Evolutionary conservation across 2,113 vertebrate species (phyloP).

Genomic region (Acinonyx jubatus): DNA sequence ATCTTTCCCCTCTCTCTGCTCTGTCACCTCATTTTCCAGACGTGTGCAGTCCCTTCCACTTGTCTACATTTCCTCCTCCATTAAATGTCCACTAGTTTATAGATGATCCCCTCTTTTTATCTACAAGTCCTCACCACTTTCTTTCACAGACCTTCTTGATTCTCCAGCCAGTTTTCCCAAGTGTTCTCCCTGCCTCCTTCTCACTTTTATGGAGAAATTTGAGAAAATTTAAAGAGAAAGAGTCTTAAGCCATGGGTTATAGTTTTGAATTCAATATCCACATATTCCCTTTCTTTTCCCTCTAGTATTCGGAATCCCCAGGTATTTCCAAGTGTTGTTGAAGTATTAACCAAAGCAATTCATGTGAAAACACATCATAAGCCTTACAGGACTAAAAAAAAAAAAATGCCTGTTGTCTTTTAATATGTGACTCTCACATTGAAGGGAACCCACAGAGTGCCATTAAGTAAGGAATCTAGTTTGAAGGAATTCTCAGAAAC

Average conservation of each 20-base stretch:
- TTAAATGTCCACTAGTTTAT: not conserved
- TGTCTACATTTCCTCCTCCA: not conserved
- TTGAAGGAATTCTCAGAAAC: not conserved
- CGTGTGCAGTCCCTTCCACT: not conserved
- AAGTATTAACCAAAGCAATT: not conserved
- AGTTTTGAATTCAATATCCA: not conserved
- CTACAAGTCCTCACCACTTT: not conserved
- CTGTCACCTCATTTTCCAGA: not conserved
- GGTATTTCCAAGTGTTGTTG: not conserved
- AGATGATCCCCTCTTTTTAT: not conserved
- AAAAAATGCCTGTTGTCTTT: not conserved
- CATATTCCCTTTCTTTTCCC: not conserved
- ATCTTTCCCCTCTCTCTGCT: not conserved
- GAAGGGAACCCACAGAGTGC: not conserved
- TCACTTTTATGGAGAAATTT: not conserved
- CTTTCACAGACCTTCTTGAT: not conserved
- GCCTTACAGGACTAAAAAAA: not conserved
- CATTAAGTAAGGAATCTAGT: not conserved
- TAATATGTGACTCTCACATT: conserved; percentile 24
- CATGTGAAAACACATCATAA: not conserved
- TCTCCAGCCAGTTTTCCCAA: not conserved
- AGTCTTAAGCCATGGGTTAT: not conserved
- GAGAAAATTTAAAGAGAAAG: not conserved
- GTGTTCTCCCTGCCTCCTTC: not conserved
- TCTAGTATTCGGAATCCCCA: not conserved